Conservation (phyloP, 2,113 vertebrate genomes). For the rabbit (Oryctolagus cuniculus) region DNA sequence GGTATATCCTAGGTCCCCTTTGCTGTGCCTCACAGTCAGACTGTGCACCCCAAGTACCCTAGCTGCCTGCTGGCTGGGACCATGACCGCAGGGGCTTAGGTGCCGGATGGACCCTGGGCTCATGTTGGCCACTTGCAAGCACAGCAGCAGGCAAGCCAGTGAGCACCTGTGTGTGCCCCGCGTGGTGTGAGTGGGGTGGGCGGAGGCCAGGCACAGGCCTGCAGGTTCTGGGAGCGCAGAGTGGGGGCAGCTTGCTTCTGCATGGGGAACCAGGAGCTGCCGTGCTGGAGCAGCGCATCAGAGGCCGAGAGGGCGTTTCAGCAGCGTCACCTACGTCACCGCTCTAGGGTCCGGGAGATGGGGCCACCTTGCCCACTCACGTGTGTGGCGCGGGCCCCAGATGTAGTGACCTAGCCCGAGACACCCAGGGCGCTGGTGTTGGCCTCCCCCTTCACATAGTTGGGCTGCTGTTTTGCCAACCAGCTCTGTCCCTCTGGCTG, state of each 20-base stretch:
- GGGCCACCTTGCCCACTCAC: neutral
- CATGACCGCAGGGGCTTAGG: neutral
- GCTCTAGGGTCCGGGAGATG: neutral
- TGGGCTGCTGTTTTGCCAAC: neutral
- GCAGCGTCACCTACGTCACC: neutral
- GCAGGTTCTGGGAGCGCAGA: neutral
- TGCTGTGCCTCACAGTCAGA: neutral
- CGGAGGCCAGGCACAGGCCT: neutral
- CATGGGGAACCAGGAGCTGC: neutral
- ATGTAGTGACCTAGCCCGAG: neutral
- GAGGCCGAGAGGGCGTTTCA: neutral
- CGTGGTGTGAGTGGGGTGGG: neutral
- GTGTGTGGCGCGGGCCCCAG: too few species aligned
- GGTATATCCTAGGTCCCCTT: neutral
- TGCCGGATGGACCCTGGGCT: neutral
- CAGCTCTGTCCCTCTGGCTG: neutral
- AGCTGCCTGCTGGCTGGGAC: neutral
- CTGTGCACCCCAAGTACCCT: neutral
- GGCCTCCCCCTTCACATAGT: neutral
- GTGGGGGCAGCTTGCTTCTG: neutral
- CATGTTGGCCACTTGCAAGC: neutral
- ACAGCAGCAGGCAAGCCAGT: neutral
- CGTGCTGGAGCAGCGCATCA: neutral
- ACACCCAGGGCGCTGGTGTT: neutral
- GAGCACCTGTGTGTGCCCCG: too few species aligned